Base-by-base conservation (phyloP, 2,888 invertebrate species). In the Eledone cirrhosa region DNA sequence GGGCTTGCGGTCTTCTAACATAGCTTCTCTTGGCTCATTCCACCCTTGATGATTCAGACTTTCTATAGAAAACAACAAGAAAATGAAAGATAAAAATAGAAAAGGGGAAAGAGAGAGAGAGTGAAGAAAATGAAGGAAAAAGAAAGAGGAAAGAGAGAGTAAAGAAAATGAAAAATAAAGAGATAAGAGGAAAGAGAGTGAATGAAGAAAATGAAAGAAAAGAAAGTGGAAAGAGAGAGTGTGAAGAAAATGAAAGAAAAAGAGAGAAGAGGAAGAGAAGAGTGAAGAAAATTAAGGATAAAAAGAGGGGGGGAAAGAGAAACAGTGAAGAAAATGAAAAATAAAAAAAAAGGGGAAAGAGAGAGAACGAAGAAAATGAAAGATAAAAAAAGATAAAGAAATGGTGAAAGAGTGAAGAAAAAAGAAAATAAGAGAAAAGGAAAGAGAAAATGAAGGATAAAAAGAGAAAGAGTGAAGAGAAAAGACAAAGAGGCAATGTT, bases 1-100 rank as follows among this genome's bases (percentile, higher is more conserved):
- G 31, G 72, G 72, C 24, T 72, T 72, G 31, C 72, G 72, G 72
- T 72, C 72, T 24, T 72, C 72, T 72, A 72, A 72, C 72, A 72
- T 72, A 41, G 29, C 31, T 41, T 33, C 72, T 19, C 72, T 72
- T 41, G 41, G 41, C 41, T 72, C 72, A 72, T 72, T 72, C 41
- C 31, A 19, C 31, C 31, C 41, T 72, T 72, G 72, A 72, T 72
- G 72, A n/a, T 41, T 31, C 41, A 72, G 11, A 72, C 33, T 72
- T 31, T 72, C 72, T 72, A 29, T 11, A 31, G 41, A 41, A 24
- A 72, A 31, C 31, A 72, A 72, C 22, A 24, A 69, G 22, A 69
- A 69, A 33, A 13, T 4, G 27, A 67, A 27, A 29, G 31, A 67
- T 29, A 29, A 67, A 67, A 19, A 67, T 8, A 11, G 19, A 2